Conservation (phyloP, 53 echinoderm and acorn worm species). For the Crossaster papposus region DNA sequence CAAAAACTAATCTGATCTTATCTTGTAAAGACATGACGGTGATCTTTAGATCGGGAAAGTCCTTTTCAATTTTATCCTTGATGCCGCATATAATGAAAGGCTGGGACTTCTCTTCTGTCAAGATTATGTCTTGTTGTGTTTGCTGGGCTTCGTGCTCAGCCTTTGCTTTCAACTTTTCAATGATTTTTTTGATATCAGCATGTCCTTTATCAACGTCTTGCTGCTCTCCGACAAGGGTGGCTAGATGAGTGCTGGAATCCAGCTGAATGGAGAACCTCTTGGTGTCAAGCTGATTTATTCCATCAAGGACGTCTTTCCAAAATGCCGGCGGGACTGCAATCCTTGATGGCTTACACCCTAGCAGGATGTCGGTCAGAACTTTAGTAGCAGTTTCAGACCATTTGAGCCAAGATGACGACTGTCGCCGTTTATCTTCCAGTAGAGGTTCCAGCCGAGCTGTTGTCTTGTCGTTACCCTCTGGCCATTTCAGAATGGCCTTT, state of each 20-base stretch:
- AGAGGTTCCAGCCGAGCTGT: conserved; percentile 38
- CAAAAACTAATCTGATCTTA: conserved; percentile 18
- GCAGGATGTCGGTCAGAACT: conserved; percentile 18
- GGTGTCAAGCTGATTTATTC: not conserved
- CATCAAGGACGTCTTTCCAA: conserved; percentile 23
- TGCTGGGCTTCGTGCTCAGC: conserved; percentile 49
- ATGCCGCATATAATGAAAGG: conserved; percentile 33
- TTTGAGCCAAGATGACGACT: conserved; percentile 41
- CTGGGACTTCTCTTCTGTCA: conserved; percentile 34
- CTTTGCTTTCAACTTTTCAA: conserved; percentile 36
- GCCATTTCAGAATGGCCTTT: conserved; percentile 50
- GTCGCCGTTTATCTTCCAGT: not conserved
- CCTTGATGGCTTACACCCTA: not conserved
- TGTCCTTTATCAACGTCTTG: conserved; percentile 12
- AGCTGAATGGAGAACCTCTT: not conserved
- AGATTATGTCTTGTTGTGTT: not conserved
- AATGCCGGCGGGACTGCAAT: conserved; percentile 31
- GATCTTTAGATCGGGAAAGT: conserved; percentile 46
- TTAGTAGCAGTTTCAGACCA: conserved; percentile 12
- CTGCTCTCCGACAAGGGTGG: conserved; percentile 37
- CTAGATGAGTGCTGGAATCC: not conserved
- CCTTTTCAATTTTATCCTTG: conserved; percentile 13
- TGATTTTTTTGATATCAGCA: not conserved
- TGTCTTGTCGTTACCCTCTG: conserved; percentile 19
- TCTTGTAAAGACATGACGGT: not conserved